Evolutionary conservation across 2,797 vertebrate genomes (phyloP).

Genomic region (Ptychadena robeensis): DNA sequence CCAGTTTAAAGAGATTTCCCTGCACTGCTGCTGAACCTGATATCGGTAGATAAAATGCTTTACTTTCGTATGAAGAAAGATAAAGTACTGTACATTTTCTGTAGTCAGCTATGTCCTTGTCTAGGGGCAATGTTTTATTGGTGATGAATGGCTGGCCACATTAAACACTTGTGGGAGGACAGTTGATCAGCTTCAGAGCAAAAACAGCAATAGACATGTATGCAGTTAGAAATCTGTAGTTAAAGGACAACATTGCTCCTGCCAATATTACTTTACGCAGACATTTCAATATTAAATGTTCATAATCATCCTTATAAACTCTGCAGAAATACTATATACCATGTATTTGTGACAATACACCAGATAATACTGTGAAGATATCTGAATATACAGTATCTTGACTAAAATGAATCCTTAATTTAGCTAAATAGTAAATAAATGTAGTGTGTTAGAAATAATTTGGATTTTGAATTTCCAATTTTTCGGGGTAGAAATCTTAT

Average conservation of each 20-base stretch:
- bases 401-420: neutral
- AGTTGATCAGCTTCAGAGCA: conserved; percentile 59
- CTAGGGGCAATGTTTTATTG: conserved; percentile 61
- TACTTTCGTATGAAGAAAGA: conserved; percentile 56
- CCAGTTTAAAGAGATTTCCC: conserved; percentile 37
- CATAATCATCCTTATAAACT: neutral
- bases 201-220: conserved; percentile 55
- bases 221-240: conserved; percentile 38
- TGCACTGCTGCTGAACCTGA: conserved; percentile 36
- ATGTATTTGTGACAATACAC: neutral
- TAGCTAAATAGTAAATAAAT: neutral
- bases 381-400: neutral
- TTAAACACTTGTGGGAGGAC: conserved; percentile 61
- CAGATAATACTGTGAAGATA: neutral
- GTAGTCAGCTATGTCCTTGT: conserved; percentile 62
- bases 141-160: conserved; percentile 59
- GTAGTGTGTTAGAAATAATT: neutral
- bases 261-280: neutral
- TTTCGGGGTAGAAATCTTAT: too few relatives aligned
- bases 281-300: neutral
- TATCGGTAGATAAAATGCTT: conserved; percentile 58
- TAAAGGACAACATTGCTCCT: conserved; percentile 16
- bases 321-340: neutral
- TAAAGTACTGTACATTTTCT: conserved; percentile 60
- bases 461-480: too few relatives aligned